These are phyloP conservation scores for Clarias fuscus DNA, from an alignment of 2,797 vertebrate genomes.

Conservation along the genomic window DNA sequence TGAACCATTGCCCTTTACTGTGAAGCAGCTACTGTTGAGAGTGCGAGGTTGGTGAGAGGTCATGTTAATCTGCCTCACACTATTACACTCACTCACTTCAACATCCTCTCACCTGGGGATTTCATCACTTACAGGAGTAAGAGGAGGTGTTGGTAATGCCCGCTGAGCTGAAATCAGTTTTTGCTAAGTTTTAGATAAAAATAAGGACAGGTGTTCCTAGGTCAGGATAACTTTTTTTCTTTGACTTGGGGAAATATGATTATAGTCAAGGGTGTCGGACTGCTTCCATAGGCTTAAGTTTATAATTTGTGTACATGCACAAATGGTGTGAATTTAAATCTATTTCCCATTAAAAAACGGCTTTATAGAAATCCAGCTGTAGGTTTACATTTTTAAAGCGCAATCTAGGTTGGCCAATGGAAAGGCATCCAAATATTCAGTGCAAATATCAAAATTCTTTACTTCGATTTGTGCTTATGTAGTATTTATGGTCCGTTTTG, in stretches of 20 bases:
- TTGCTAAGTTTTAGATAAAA: slow-evolving; percentile 3
- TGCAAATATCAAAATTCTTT: not conserved
- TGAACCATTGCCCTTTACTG: slow-evolving; percentile 47
- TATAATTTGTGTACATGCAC: not conserved
- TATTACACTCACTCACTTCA: slow-evolving; percentile 45
- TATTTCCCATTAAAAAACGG: too few species aligned
- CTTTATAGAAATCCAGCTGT: not conserved
- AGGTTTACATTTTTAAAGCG: not conserved
- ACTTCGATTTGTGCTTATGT: not conserved
- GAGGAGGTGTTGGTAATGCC: slow-evolving; percentile 5
- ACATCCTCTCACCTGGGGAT: slow-evolving; percentile 66
- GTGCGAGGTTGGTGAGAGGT: slow-evolving; percentile 54
- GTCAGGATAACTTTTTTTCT: not conserved
- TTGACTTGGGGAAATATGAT: not conserved
- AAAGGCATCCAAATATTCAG: not conserved
- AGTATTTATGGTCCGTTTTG: not conserved
- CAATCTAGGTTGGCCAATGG: not conserved
- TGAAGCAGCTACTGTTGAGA: slow-evolving; percentile 15
- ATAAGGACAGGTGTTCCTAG: not conserved
- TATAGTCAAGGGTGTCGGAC: not conserved
- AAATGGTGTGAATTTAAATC: not conserved
- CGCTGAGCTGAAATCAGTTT: slow-evolving; percentile 18
- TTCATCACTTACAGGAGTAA: slow-evolving; percentile 30
- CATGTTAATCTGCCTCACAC: slow-evolving; percentile 50
- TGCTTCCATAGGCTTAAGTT: not conserved